These are phyloP conservation scores for Percina caprodes DNA, from an alignment of 2,113 vertebrate genomes.

Conservation along the genomic window DNA sequence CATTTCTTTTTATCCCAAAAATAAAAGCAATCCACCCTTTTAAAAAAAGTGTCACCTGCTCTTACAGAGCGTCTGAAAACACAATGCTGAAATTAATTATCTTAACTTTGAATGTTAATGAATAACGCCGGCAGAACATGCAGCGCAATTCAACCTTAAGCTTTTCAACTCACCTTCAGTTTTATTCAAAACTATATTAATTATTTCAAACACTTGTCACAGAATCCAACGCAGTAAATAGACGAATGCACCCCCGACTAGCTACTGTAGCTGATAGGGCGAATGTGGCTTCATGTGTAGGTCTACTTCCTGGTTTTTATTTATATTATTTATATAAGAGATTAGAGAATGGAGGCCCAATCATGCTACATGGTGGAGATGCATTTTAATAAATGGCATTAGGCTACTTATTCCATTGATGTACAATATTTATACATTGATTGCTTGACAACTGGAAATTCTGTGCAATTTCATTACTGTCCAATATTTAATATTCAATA, in stretches of 20 bases:
- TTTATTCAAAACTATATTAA: not conserved
- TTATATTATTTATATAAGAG: too few relatives aligned
- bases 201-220: not conserved
- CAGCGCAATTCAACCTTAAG: too few relatives aligned
- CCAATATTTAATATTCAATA: too few relatives aligned
- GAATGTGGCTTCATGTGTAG: not conserved
- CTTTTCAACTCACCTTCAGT: not conserved
- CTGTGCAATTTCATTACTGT: too few relatives aligned
- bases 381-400: not conserved
- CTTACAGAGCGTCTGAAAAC: not conserved
- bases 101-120: too few relatives aligned
- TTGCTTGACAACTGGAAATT: too few relatives aligned
- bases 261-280: not conserved
- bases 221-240: not conserved
- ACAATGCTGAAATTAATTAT: too few relatives aligned
- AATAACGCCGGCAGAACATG: too few relatives aligned
- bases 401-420: too few relatives aligned
- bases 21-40: not conserved
- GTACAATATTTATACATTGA: too few relatives aligned
- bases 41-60: not conserved
- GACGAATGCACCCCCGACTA: too few relatives aligned
- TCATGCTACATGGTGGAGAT: not conserved
- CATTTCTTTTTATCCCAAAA: conserved; percentile 2
- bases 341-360: too few relatives aligned
- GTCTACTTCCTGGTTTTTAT: not conserved